Evolutionary conservation across 2,888 invertebrate genomes (phyloP), one percentile per base, ranked within the genome.

Genomic region (Scotopteryx bipunctaria): DNA sequence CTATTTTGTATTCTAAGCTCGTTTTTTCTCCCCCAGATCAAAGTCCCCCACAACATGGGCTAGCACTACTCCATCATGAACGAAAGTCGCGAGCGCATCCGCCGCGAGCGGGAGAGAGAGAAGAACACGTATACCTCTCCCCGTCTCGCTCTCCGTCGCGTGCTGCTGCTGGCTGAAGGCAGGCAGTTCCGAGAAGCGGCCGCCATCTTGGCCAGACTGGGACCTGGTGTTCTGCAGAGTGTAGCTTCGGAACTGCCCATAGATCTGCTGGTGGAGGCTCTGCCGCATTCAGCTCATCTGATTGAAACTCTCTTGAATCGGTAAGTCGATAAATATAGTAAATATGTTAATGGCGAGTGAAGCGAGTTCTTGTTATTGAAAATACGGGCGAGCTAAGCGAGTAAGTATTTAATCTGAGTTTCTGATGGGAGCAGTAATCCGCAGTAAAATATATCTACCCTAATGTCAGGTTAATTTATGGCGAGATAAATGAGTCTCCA

Each of bases 161-260:
- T 98, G 63, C 91, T 97, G 73, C 91, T 97, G 44, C 86, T 98
- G 64, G 95, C 97, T 64, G 98, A 98, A 77, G 97, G 97, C 5
- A 90, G 95, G 17, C 97, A 97, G 84, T 97, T 95, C 78, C 90
- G 96, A n/a, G 98, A 98, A 76, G 97, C 97, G 3, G 97, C 97
- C 0, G 94, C 94, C 32, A 95, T 97, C 50, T 92, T 98, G 57
- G 93, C 95, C 33, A 92, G 96, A 32, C 89, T 98, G 11, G 96
- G 96, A 2, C 93, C 94, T 29, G 94, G 94, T 0, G 96, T 97
- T 2, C 91, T 98, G 63, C 94, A 94, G 58, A 93, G 94, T 1
- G 94, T 95, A 1, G 93, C 95, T 0, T 84, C 93, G 0, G 97
- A 97, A 59, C 89, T 98, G 59, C 98, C 98, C 0, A 92, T 97